Evolutionary conservation across 2,113 vertebrate species (phyloP).

Genomic region (Aramus guarauna): DNA sequence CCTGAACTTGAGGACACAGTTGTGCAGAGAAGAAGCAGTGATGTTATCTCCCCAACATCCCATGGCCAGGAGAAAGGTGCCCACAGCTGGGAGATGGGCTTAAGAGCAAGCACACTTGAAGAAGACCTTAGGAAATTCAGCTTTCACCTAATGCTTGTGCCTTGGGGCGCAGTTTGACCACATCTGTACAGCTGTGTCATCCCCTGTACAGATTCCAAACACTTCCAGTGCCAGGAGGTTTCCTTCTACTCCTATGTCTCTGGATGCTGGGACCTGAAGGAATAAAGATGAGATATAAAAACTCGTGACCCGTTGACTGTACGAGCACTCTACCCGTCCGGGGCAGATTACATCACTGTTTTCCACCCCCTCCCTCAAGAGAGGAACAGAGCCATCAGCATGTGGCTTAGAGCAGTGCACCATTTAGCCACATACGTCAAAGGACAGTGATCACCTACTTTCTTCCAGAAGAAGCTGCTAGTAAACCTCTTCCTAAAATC

Average conservation of each 20-base stretch:
- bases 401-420: background rate
- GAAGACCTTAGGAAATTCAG: background rate
- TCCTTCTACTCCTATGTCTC: background rate
- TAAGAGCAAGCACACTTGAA: rapidly evolving
- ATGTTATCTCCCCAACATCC: background rate
- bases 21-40: background rate
- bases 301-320: background rate
- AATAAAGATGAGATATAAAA: background rate
- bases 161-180: background rate
- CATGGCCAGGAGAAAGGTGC: rapidly evolving
- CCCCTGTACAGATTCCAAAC: background rate
- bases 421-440: background rate
- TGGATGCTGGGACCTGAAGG: background rate
- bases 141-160: background rate
- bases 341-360: background rate
- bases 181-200: background rate
- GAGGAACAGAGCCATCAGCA: background rate
- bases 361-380: background rate
- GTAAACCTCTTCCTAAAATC: background rate
- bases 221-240: background rate
- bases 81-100: background rate
- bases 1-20: background rate
- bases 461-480: background rate
- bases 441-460: background rate
- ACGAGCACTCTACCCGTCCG: background rate